Base-by-base conservation (phyloP, 1,140 invertebrate species). In the Drosophila sp. region DNA sequence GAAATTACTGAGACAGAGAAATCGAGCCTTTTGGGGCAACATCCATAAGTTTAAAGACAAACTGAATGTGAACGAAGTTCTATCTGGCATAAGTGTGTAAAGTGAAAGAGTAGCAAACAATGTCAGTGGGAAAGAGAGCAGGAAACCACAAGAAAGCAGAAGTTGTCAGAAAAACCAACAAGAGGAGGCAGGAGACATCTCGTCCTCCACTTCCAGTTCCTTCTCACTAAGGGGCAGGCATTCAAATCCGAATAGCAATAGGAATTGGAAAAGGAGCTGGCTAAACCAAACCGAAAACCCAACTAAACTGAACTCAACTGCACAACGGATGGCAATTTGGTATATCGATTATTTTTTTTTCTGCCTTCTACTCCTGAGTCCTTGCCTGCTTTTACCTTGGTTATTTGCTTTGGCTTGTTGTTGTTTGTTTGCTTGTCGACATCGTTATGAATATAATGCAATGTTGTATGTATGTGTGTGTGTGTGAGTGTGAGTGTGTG, bases 271-370 rank as follows among this genome's bases (percentile, higher is more conserved):
- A 50, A 27, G 23, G 44, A 50, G 44, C 23, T 27, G 44, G 44
- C 55, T 30, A 30, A 33, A 32, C 32, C 17, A 57, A 56, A 56
- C 25, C 27, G 10, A 29, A 29, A 57, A 32, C 55, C 55, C 7
- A 50, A 62, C 55, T 63, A 27, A 50, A 50, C 44, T 50, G 44
- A 50, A 50, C 44, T 50, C 17, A 60, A 65, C 55, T 66, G 60
- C 63, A 60, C 69, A 67, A 54, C 63, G 44, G 55, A 27, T 73
- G 73, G 62, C 72, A 80, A 56, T 80, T 76, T 71, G 66, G 72
- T 47, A 70, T 80, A 85, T 85, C 61, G 80, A 84, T 84, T 83
- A 79, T 80, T 47, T 11, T 41, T 62, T 35, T 23, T 27, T 55
- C 23, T 33, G 64, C 23, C 44, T 50, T 50, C 25, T 50, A 50